A percentile compares a stretch with the other conserved stretches of the same genome.
phyloP scores from a whole-genome alignment of 2,888 invertebrate genomes.

The Alsophila aescularia region DNA sequence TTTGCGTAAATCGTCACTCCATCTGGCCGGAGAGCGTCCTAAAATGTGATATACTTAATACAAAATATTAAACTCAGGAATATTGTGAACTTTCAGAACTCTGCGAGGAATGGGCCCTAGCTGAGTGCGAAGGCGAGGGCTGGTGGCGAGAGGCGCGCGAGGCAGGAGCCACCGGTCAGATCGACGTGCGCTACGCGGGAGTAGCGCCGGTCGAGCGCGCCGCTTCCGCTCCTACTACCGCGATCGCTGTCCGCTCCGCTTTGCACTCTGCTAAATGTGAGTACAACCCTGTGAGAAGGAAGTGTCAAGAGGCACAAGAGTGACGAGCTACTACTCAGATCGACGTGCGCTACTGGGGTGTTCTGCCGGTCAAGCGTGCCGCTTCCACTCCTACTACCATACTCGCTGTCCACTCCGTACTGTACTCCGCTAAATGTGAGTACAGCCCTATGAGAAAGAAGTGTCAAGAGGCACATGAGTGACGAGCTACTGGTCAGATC shows the following conservation, averaged over 20 bases:
- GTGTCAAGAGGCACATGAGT: constrained; percentile 72
- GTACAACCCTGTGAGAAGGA: constrained; percentile 14
- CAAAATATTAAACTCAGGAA: no score
- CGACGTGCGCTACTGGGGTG: not conserved
- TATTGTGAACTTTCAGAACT: constrained; percentile 79
- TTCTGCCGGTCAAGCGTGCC: not conserved
- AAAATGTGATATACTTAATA: no score
- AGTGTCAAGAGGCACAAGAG: no score
- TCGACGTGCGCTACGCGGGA: constrained; percentile 91
- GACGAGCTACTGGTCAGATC: constrained; percentile 86
- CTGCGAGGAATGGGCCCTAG: constrained; percentile 87
- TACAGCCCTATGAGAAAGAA: no score
- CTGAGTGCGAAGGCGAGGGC: constrained; percentile 85
- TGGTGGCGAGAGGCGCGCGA: constrained; percentile 77
- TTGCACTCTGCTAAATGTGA: constrained; percentile 86
- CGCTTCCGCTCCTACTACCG: constrained; percentile 89
- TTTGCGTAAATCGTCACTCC: no score
- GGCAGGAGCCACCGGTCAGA: constrained; percentile 85
- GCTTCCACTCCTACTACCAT: not conserved
- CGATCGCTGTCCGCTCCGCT: constrained; percentile 92
- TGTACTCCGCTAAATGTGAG: no score
- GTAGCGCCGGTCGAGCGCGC: constrained; percentile 91
- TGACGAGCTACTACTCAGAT: not conserved
- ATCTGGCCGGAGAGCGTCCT: no score
- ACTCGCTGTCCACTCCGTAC: not conserved